Evolutionary conservation across 1,140 invertebrate genomes (phyloP), one percentile per base, ranked within the genome.

Genomic region (Bilobella aurantiaca): DNA sequence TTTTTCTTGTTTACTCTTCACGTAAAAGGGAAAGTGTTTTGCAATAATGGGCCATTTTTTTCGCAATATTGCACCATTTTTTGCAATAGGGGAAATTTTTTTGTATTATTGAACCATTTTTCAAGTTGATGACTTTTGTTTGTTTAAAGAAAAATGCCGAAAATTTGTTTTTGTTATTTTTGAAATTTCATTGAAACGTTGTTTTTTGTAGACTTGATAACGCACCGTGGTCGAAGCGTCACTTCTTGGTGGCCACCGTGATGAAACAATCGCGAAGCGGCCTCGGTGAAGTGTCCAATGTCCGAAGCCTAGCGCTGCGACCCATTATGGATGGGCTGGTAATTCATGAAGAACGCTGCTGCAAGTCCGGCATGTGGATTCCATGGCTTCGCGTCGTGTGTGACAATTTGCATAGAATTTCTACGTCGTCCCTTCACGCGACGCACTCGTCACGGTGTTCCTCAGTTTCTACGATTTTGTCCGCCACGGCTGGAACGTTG

Each of bases 301-400:
- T 72, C n/a, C 47, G 71, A 37, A 69, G 61, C 47, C 62, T 68
- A 29, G 71, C 71, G 1, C 34, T 72, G 21, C 69, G 67, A 28
- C 68, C 68, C n/a, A 68, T 72, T 1, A 66, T 72, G 60, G 58
- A 32, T 49, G 71, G 71, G 16, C 31, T 72, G 18, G 57, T 28
- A 14, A 25, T 64, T 25, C 71, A 72, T 37, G 71, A 72, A 62
- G 16, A 21, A 2, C 31, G 37, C 8, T 53, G 58, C 14, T 28
- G 32, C 29, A 49, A 32, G 32, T 60, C 46, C 37, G 32, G 62
- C 18, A 73, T 73, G 68, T 73, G 69, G 68, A 64, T 60, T 37
- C 71, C 71, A 18, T 73, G 71, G 71, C 66, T 73, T 25, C 64
- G 71, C 23, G 69, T 73, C 3, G 71, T 73, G 29, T 73, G 71